These are phyloP conservation scores for Nymphalis c-album DNA, from an alignment of 2,888 invertebrate species.

Conservation along the genomic window DNA sequence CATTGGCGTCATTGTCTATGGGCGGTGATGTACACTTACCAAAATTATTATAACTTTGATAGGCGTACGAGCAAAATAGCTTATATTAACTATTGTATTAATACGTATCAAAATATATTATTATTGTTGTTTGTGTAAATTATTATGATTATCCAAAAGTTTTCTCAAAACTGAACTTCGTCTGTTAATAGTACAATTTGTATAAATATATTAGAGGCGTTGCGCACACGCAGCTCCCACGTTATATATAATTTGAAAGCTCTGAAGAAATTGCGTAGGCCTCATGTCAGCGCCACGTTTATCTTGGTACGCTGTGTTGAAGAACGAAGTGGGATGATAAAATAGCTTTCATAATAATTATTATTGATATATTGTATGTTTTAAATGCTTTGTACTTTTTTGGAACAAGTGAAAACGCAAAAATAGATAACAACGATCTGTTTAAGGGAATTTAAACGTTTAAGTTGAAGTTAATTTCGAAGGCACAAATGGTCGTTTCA, in stretches of 20 bases:
- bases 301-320: not conserved
- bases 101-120: no score
- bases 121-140: no score
- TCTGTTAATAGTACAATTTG: no score
- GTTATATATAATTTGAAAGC: constrained; percentile 1
- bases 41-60: no score
- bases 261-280: constrained; percentile 2
- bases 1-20: no score
- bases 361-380: not conserved
- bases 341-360: not conserved
- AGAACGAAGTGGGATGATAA: not conserved
- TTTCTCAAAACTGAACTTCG: not conserved
- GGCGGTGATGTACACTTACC: no score
- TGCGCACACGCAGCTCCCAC: constrained; percentile 7
- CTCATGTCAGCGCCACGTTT: constrained; percentile 1
- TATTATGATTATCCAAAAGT: no score
- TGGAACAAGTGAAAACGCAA: not conserved
- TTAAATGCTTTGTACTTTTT: not conserved
- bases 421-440: constrained; percentile 12
- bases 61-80: no score
- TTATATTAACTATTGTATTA: no score
- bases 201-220: not conserved
- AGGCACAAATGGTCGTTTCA: constrained; percentile 16
- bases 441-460: constrained; percentile 19
- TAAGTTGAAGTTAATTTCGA: constrained; percentile 19